These are phyloP conservation scores for Drosophila neutralis DNA, from an alignment of 2,888 invertebrate genomes.

Conservation along the genomic window DNA sequence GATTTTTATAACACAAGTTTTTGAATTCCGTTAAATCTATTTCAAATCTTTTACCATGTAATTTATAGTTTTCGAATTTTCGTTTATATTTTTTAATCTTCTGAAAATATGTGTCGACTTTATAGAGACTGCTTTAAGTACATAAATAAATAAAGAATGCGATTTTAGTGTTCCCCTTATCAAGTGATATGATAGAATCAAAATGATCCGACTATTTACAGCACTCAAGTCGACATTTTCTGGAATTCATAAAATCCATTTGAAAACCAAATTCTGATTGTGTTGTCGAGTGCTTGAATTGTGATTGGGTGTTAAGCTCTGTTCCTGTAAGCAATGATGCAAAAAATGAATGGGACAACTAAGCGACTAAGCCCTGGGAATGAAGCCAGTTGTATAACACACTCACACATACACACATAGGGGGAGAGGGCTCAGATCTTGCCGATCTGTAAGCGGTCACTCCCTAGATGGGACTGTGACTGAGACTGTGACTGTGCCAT, in stretches of 20 bases:
- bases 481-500: slow-evolving; percentile 50
- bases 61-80: too few species aligned
- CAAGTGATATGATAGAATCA: neutral
- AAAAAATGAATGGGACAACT: slow-evolving; percentile 26
- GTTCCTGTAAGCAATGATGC: slow-evolving; percentile 15
- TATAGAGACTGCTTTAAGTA: neutral
- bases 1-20: neutral
- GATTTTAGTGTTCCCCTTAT: neutral
- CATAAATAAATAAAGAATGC: neutral
- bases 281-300: slow-evolving; percentile 15
- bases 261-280: neutral
- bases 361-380: slow-evolving; percentile 41
- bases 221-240: neutral
- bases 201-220: neutral
- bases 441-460: slow-evolving; percentile 29
- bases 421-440: slow-evolving; percentile 37
- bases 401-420: neutral
- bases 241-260: neutral
- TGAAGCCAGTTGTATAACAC: slow-evolving; percentile 56
- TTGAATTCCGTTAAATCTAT: neutral
- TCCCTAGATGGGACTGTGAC: neutral
- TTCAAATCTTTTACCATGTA: neutral
- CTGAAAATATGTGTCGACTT: neutral
- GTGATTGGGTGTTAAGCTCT: neutral
- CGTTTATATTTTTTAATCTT: neutral